Percentiles rank a stretch among this genome's conserved stretches.
phyloP scores from a whole-genome alignment of 2,113 vertebrate genomes.

The Dicentrarchus labrax region DNA sequence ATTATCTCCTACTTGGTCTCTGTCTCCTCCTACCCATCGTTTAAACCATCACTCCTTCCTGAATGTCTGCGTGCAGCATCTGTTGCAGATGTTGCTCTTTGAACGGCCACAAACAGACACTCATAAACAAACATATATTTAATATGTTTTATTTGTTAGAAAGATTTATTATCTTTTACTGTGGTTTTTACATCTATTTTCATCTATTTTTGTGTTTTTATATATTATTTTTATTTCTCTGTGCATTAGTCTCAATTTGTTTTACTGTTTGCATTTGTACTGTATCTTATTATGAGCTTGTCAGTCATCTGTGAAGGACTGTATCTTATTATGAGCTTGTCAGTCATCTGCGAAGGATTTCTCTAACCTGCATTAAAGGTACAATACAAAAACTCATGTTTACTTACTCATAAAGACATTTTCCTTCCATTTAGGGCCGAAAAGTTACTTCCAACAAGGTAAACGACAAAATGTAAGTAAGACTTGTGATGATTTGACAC shows the following conservation, averaged over 20 bases:
- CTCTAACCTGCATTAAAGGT: background rate
- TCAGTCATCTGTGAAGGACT: background rate
- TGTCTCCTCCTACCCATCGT: background rate
- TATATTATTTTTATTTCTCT: background rate
- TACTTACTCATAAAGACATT: background rate
- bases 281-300: background rate
- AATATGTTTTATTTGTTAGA: no score
- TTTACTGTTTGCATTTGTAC: background rate
- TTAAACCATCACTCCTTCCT: background rate
- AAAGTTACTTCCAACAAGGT: no score
- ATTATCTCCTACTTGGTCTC: conserved; percentile 34
- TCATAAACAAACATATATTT: background rate
- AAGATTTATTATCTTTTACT: background rate
- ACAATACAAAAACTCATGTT: no score
- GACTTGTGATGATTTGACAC: no score
- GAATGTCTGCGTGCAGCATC: background rate
- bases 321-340: background rate
- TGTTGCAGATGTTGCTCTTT: conserved; percentile 16
- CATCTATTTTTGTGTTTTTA: background rate
- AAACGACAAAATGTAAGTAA: no score
- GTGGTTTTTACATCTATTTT: background rate
- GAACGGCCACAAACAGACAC: background rate
- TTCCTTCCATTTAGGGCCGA: no score
- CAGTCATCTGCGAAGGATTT: background rate
- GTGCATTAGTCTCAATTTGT: background rate